Evolutionary conservation across 92 coral and sea anemone genomes (phyloP).

Genomic region (Palythoa grandiflora): DNA sequence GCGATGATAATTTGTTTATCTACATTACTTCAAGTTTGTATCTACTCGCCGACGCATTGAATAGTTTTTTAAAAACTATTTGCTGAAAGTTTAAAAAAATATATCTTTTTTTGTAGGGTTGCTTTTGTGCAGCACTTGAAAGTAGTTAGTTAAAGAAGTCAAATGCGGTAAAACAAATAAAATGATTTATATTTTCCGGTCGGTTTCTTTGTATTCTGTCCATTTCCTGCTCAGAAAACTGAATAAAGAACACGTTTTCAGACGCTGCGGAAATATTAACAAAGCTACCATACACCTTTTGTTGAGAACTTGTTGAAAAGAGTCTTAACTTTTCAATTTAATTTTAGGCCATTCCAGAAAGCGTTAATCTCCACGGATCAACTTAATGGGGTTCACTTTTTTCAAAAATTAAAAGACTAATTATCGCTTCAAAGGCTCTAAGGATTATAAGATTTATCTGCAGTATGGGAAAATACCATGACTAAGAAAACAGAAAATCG

Average conservation of each 20-base stretch:
- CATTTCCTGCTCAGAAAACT: conserved; percentile 26
- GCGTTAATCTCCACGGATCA: background rate
- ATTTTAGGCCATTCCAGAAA: background rate
- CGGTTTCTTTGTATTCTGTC: conserved; percentile 31
- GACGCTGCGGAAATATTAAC: conserved; percentile 37
- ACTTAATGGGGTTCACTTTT: background rate
- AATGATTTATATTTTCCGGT: conserved; percentile 26
- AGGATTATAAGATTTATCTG: background rate
- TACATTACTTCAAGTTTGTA: no score
- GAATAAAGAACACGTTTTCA: conserved; percentile 13
- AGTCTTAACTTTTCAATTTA: background rate
- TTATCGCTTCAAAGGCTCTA: background rate
- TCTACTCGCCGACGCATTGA: no score
- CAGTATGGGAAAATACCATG: background rate
- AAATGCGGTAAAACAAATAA: conserved; percentile 11
- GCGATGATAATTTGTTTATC: no score
- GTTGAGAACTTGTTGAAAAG: background rate
- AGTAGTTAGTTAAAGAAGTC: conserved; percentile 15
- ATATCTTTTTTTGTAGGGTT: background rate
- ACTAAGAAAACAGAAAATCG: background rate
- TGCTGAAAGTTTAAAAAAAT: background rate
- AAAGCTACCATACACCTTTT: background rate
- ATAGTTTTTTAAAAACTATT: no score
- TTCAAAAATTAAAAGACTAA: background rate
- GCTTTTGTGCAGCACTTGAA: conserved; percentile 4